Evolutionary conservation across 2,113 vertebrate genomes (phyloP), one percentile per base, ranked within the genome.

Genomic region (Aspiorhynchus laticeps): DNA sequence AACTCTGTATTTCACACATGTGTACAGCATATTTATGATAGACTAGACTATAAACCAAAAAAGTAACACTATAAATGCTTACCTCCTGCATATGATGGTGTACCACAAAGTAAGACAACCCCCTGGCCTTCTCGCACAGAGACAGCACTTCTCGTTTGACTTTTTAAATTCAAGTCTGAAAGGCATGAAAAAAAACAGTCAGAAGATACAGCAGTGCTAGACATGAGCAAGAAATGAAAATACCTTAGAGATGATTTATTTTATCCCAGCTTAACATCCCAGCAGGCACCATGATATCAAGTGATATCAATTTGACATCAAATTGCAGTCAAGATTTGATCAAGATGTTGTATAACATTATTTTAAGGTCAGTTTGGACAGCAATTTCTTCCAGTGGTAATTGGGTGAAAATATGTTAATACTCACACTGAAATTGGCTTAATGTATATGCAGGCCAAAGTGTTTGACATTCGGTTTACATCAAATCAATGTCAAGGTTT

Each of bases 71-170:
- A 21, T 46, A 51, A 41, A 33, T n/a, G 71, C 93, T 96, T 93
- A 98, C 98, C 98, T 95, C 96, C 97, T 0, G 96, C 94, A 87
- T 96, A 96, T 11, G 96, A 95, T 0, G 97, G 93, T 6, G 96
- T 96, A 21, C 97, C 97, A 0, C 98, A 99, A n/a, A 99, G 96
- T 80, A 98, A 93, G 91, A 99, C 97, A 0, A 99, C 97, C 2
- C 98, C 98, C 92, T 99, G 98, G 59, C 98, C 98, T 89, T 98
- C 97, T 9, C 97, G 96, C 71, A 98, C 97, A 0, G 97, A 99
- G 89, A 99, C 97, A 0, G 96, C 93, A 4, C 96, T 98, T 91
- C 97, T 95, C 89, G 94, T 96, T 87, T 95, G 97, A 56, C 90
- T 96, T 93, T 96, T 96, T 88, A 97, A 95, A 93, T 98, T 97